Evolutionary conservation across 2,797 vertebrate species (phyloP), one percentile per base, ranked within the genome.

Genomic region (Lates japonicus): DNA sequence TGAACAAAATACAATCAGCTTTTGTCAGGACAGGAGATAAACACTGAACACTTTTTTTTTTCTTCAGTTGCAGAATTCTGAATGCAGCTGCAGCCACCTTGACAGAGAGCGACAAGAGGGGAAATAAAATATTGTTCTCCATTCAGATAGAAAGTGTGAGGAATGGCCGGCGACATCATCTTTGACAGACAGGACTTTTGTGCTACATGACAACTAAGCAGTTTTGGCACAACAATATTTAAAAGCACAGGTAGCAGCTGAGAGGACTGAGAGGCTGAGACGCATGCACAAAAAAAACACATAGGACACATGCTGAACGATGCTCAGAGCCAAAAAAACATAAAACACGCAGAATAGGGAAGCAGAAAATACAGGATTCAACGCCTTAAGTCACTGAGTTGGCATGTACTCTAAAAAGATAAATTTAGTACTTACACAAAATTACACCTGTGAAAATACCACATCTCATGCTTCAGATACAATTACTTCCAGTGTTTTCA

Each of bases 1-100:
- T 57, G 68, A 62, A 55, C 49, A 63, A 75, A 79, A 76, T 14
- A 66, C 75, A 78, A 20, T 62, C 37, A 54, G 37, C 57, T 17
- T 57, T 63, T 66, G 60, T 54, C 67, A 10, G 63, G 37, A 48
- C 46, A 57, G 35, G 44, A 66, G 48, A 66, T 70, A 70, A 64
- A 81, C 46, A 10, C n/a, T 12, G 44, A 59, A 5, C 37, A 63
- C 14, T 42, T 3, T 51, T 11, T 16, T 51, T 39, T 22, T 55
- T 29, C 11, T 31, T 75, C 37, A 7, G 42, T 37, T 20, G 31
- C 42, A 55, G 31, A 41, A 19, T n/a, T 29, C 29, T 22, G 44
- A 54, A 41, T 7, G 58, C 22, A 42, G 31, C 12, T 52, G 12
- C 1, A 49, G 54, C 42, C 31, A 25, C 7, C 16, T 7, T 33